phyloP scores from a whole-genome alignment of 2,113 vertebrate species.

The Chloropsis cyanopogon region DNA sequence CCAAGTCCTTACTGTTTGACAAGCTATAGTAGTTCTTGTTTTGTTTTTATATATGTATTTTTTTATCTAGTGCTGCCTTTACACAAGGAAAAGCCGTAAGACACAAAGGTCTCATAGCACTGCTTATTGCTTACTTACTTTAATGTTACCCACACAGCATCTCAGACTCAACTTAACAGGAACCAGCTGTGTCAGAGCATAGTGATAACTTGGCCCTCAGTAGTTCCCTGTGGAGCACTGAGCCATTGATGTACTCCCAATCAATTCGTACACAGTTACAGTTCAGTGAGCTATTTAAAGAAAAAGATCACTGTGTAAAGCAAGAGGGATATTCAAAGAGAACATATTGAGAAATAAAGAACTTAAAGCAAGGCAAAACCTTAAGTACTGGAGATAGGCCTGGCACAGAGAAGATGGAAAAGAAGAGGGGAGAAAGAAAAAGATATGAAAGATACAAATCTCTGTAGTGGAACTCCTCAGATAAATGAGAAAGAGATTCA shows the following conservation, averaged over 20 bases:
- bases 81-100: background rate
- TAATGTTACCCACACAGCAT: slow-evolving; percentile 19
- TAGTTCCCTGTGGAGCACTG: slow-evolving; percentile 9
- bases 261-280: slow-evolving; percentile 59
- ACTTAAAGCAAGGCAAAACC: background rate
- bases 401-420: background rate
- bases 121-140: background rate
- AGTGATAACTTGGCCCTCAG: slow-evolving; percentile 47
- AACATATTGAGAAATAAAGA: background rate
- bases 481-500: background rate
- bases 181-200: slow-evolving; percentile 11
- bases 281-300: slow-evolving; percentile 53
- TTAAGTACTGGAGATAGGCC: background rate
- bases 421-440: background rate
- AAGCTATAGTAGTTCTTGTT: background rate
- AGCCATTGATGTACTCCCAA: slow-evolving; percentile 53
- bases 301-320: background rate
- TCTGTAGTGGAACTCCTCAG: background rate
- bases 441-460: background rate
- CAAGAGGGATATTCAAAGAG: background rate
- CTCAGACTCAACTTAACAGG: slow-evolving; percentile 34
- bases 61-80: background rate
- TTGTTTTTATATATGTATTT: background rate
- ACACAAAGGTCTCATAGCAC: background rate
- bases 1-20: background rate